A percentile compares a stretch with the other conserved stretches of the same genome.
Evolutionary conservation across 2,113 vertebrate species (phyloP).

Genomic region (Aix galericulata): DNA sequence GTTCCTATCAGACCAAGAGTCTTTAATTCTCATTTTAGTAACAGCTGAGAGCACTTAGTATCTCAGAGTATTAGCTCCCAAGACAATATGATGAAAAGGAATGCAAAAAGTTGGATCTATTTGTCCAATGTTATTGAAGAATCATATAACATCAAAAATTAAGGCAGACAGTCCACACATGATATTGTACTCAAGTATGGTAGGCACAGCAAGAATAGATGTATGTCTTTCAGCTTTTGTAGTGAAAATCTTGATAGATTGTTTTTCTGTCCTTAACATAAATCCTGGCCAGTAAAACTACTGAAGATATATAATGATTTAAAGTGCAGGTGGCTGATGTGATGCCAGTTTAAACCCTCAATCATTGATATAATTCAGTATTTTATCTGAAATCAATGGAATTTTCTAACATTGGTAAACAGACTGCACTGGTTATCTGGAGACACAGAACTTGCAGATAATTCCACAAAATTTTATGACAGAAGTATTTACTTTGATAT

Average conservation of each 20-base stretch:
- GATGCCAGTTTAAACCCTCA: neutral
- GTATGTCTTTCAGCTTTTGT: neutral
- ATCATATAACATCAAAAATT: neutral
- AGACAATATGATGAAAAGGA: neutral
- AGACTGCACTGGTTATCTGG: neutral
- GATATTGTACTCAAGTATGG: neutral
- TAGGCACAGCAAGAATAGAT: conserved; percentile 38
- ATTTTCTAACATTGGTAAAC: neutral
- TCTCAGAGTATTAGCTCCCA: conserved; percentile 42
- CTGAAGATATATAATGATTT: neutral
- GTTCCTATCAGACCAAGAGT: neutral
- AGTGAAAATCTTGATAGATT: neutral
- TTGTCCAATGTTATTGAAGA: neutral
- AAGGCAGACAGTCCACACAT: conserved; percentile 33
- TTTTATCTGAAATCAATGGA: neutral
- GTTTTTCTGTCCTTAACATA: neutral
- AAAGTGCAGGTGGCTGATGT: conserved; percentile 32
- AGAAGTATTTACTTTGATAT: neutral
- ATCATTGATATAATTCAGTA: neutral
- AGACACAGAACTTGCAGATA: neutral
- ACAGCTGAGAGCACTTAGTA: conserved; percentile 43
- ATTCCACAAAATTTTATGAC: neutral
- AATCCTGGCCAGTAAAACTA: neutral
- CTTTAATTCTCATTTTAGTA: neutral
- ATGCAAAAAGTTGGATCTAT: conserved; percentile 21